Conservation (phyloP, 1,140 invertebrate species). For the Bombyx mori region DNA sequence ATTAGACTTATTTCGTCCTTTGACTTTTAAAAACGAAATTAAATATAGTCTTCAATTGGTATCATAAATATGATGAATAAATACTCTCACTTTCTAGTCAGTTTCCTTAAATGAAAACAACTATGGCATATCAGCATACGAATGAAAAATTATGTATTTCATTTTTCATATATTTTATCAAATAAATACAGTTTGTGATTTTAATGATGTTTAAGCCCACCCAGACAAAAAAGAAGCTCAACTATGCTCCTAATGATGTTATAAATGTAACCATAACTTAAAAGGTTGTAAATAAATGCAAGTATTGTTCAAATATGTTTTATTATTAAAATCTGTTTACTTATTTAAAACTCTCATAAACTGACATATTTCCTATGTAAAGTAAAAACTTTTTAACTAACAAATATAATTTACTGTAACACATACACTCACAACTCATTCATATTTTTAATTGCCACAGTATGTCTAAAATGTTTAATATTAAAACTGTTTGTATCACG, state of each 20-base stretch:
- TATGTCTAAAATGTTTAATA: not conserved
- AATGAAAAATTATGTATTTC: too few relatives aligned
- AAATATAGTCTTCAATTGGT: too few relatives aligned
- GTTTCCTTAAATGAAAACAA: too few relatives aligned
- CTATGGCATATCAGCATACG: too few relatives aligned
- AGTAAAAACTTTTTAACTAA: slow-evolving; percentile 1
- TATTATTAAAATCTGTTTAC: slow-evolving; percentile 34
- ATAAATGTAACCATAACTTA: not conserved
- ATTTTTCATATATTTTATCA: not conserved
- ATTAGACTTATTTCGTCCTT: too few relatives aligned
- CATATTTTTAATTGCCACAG: slow-evolving; percentile 2
- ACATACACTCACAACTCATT: slow-evolving; percentile 3
- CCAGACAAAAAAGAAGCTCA: slow-evolving; percentile 14
- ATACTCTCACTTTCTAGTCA: too few relatives aligned
- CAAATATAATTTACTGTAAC: not conserved
- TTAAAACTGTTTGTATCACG: slow-evolving; percentile 1
- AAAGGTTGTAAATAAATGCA: slow-evolving; percentile 45
- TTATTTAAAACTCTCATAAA: slow-evolving; percentile 46
- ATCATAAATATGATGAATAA: too few relatives aligned
- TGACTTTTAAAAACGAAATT: too few relatives aligned
- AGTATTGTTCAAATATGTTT: slow-evolving; percentile 39
- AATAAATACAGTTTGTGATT: slow-evolving; percentile 40
- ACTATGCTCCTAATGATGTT: too few relatives aligned
- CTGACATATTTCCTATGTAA: not conserved
- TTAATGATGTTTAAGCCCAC: slow-evolving; percentile 46